Evolutionary conservation across 2,888 invertebrate genomes (phyloP), one percentile per base, ranked within the genome.

Genomic region (Drosophila formosana): DNA sequence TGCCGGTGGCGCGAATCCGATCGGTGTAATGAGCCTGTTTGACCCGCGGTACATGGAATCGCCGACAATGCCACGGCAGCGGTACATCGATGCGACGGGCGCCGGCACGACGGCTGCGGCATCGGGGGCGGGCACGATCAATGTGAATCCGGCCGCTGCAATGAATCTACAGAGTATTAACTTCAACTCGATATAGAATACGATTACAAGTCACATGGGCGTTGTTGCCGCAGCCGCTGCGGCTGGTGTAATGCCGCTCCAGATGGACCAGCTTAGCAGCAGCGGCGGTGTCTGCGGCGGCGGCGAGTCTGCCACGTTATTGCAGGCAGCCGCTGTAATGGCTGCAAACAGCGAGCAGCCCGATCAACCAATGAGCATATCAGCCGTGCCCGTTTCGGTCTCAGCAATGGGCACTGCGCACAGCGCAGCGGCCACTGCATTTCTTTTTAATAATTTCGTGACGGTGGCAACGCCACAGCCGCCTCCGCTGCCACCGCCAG

Each of bases 91-190:
- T 75, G 85, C 91, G 23, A 89, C 89, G 30, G 88, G 90, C 9
- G 78, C 86, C 9, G 80, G 87, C 49, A 67, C 73, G n/a, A 76
- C 86, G 8, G 77, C 87, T 30, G 81, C 83, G 8, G 76, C 81
- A 6, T 56, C 74, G 30, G 81, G 90, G n/a, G 71, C 88, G 65
- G 65, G 91, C 91, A 90, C 91, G 45, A 92, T 93, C 50, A 93
- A 93, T 65, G 92, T 93, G 9, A 95, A 94, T 92, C 93, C 93
- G 80, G 93, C 94, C 51, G 93, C 94, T 47, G 94, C 95, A 76
- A 94, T 96, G 89, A 96, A 95, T 92, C 94, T 96, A 90, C 95
- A 96, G 89, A 95, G 95, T 78, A 94, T 96, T 72, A 96, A 96
- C 92, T 96, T 96, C 85, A 96, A 96, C 91, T 94, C 95, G 89